A percentile compares a stretch with the other conserved stretches of the same genome.
These are phyloP conservation scores for Physeter macrocephalus DNA, from an alignment of 2,113 vertebrate species.

Conservation along the genomic window DNA sequence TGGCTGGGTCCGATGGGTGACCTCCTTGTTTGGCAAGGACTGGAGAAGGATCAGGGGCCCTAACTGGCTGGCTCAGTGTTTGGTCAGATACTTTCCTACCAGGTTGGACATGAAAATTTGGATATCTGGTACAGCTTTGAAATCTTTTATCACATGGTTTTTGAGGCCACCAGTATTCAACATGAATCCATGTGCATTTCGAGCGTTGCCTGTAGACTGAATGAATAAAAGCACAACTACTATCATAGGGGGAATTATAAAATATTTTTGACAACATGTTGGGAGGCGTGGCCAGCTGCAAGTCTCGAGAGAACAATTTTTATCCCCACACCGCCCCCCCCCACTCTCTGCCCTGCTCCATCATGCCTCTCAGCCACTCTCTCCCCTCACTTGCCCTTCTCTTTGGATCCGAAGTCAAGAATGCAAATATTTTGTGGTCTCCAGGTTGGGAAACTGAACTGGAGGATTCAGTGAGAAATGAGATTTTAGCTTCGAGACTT, in stretches of 20 bases:
- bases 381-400: fast-evolving
- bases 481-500: not conserved
- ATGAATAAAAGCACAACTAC: not conserved
- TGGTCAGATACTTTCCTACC: not conserved
- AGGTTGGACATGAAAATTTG: not conserved
- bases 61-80: not conserved
- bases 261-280: not conserved
- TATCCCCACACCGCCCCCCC: not conserved
- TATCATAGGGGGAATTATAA: not conserved
- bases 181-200: not conserved
- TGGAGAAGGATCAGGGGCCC: not conserved
- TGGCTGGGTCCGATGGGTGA: not conserved
- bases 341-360: fast-evolving
- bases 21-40: not conserved
- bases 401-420: not conserved
- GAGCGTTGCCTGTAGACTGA: not conserved
- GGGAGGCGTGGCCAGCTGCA: not conserved
- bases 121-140: not conserved
- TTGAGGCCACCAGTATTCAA: not conserved
- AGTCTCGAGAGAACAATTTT: fast-evolving
- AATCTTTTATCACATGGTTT: too few species aligned
- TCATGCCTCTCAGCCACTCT: not conserved
- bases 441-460: not conserved
- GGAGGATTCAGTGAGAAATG: not conserved
- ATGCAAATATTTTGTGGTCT: not conserved